Evolutionary conservation across 2,113 vertebrate genomes (phyloP).

Genomic region (Struthio camelus): DNA sequence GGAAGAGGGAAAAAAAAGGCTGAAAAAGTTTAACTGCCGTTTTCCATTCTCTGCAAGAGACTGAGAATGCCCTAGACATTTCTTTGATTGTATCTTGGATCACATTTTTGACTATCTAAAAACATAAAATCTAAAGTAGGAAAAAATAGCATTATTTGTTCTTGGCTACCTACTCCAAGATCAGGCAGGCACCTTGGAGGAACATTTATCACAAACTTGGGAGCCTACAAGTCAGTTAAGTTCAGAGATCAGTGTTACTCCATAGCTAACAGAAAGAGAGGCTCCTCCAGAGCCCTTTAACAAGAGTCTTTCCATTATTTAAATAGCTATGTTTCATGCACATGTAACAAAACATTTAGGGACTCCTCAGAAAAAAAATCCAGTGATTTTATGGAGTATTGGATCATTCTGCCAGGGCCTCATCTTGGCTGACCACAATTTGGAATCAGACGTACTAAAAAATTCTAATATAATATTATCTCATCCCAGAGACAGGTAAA

Average conservation of each 20-base stretch:
- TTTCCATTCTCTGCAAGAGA: neutral
- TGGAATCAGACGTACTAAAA: neutral
- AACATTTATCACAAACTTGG: neutral
- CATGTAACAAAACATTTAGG: neutral
- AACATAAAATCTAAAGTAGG: neutral
- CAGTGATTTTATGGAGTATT: neutral
- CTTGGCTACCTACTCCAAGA: neutral
- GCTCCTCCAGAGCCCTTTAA: neutral
- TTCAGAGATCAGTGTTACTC: neutral
- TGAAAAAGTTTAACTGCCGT: neutral
- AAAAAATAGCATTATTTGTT: neutral
- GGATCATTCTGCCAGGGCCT: neutral
- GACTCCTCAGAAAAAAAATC: neutral
- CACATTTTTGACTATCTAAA: neutral
- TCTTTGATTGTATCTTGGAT: neutral
- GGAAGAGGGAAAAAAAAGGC: neutral
- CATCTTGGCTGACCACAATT: neutral
- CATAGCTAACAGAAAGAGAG: neutral
- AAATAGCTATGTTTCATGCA: neutral
- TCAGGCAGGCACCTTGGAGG: neutral
- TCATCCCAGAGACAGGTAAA: neutral
- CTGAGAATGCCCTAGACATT: neutral
- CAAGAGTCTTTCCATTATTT: neutral
- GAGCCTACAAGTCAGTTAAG: neutral
- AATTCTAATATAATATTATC: neutral